phyloP scores from a whole-genome alignment of 2,888 invertebrate genomes.

The Drosophila fungiperda region DNA sequence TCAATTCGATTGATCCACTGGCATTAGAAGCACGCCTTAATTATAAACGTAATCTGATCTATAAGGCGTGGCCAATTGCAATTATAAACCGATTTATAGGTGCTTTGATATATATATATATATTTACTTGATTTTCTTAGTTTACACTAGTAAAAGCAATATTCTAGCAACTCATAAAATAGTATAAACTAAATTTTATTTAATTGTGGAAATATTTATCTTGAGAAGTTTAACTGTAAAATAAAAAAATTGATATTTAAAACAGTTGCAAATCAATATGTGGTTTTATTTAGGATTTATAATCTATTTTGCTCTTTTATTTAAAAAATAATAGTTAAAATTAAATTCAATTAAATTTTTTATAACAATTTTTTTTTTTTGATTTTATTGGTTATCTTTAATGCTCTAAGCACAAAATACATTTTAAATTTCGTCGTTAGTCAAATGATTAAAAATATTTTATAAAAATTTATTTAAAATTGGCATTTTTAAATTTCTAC shows the following conservation, averaged over 20 bases:
- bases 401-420: not conserved
- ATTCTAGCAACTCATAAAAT: not conserved
- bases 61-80: conserved; percentile 14
- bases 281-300: too few relatives aligned
- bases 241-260: too few relatives aligned
- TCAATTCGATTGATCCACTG: not conserved
- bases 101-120: not conserved
- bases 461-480: too few relatives aligned
- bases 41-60: conserved; percentile 17
- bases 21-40: not conserved
- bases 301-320: too few relatives aligned
- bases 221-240: too few relatives aligned
- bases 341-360: too few relatives aligned
- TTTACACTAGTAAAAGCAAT: not conserved
- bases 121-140: not conserved
- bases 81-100: conserved; percentile 35
- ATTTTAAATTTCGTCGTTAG: not conserved
- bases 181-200: not conserved
- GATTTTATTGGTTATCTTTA: too few relatives aligned
- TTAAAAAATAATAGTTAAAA: too few relatives aligned
- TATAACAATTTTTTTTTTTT: too few relatives aligned
- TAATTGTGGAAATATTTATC: not conserved
- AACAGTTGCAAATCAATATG: too few relatives aligned
- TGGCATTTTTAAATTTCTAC: too few relatives aligned
- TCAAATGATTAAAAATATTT: not conserved